Conservation (phyloP, 2,797 vertebrate species). For the Manis pentadactyla region DNA sequence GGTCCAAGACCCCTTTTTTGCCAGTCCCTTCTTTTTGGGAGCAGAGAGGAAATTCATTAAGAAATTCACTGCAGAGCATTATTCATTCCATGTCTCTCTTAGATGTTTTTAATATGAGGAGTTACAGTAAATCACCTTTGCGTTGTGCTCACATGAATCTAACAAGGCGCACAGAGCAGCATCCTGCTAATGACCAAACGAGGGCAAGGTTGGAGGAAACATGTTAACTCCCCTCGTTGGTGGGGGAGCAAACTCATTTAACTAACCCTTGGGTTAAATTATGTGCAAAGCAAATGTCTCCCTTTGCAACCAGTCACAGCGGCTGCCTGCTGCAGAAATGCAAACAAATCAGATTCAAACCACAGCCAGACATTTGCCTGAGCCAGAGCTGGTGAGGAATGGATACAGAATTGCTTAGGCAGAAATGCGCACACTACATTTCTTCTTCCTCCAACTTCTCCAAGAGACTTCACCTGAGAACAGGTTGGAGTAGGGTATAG, state of each 20-base stretch:
- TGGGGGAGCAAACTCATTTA: constrained; percentile 70
- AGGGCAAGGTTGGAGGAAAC: background rate
- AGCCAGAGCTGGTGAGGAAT: background rate
- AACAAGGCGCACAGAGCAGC: constrained; percentile 51
- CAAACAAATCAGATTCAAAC: constrained; percentile 67
- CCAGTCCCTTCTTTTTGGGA: constrained; percentile 8
- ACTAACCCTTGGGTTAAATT: constrained; percentile 73
- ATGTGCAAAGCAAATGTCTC: constrained; percentile 71
- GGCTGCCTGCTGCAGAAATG: constrained; percentile 58
- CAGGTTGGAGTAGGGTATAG: too few relatives aligned
- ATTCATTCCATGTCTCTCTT: constrained; percentile 61
- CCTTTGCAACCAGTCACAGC: constrained; percentile 24
- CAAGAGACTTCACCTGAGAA: background rate
- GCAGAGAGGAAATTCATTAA: constrained; percentile 66
- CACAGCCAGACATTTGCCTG: constrained; percentile 42
- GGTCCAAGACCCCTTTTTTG: background rate
- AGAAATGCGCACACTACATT: background rate
- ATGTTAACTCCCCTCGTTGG: background rate
- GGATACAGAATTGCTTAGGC: background rate
- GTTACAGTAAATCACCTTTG: constrained; percentile 66
- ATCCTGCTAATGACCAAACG: constrained; percentile 15
- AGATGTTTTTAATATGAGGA: constrained; percentile 61
- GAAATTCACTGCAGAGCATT: constrained; percentile 58
- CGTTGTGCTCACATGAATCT: constrained; percentile 51
- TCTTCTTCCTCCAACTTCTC: background rate